Evolutionary conservation across 1,140 invertebrate species (phyloP).

Genomic region (Onthophagus taurus): DNA sequence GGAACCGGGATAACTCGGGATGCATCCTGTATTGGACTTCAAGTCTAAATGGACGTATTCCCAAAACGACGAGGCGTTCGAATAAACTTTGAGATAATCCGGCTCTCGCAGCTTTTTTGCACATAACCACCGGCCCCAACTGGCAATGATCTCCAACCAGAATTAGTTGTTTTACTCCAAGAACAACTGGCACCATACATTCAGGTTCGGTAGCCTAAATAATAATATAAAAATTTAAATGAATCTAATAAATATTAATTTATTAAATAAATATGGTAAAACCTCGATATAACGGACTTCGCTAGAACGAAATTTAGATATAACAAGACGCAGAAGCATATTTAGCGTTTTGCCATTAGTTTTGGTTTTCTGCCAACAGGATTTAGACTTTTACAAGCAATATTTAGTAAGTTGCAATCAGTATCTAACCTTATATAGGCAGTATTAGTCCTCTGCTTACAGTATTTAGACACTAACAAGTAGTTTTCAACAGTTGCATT

Average conservation of each 20-base stretch:
- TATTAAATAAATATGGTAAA: conserved; percentile 11
- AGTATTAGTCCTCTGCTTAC: no score
- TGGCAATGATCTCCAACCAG: conserved; percentile 99
- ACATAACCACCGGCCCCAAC: conserved; percentile 97
- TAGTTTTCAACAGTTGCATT: no score
- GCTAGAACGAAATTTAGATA: conserved; percentile 7
- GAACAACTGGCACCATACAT: conserved; percentile 92
- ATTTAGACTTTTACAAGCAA: no score
- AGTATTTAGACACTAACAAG: no score
- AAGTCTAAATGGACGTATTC: conserved; percentile 87
- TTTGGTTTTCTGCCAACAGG: no score
- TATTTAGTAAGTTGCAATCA: no score
- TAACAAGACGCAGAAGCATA: no score
- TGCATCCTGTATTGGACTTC: conserved; percentile 99
- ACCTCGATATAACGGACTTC: no score
- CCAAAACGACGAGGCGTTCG: conserved; percentile 92
- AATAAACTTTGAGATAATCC: conserved; percentile 96
- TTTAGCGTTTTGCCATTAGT: no score
- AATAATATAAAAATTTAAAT: background rate
- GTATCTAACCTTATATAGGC: no score
- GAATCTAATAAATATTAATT: background rate
- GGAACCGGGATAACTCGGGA: conserved; percentile 92
- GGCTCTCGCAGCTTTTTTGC: conserved; percentile 95
- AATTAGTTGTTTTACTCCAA: conserved; percentile 93
- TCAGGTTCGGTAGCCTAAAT: conserved; percentile 59